phyloP scores from a whole-genome alignment of 64 coral and sea anemone genomes.

The Pocillopora verrucosa region DNA sequence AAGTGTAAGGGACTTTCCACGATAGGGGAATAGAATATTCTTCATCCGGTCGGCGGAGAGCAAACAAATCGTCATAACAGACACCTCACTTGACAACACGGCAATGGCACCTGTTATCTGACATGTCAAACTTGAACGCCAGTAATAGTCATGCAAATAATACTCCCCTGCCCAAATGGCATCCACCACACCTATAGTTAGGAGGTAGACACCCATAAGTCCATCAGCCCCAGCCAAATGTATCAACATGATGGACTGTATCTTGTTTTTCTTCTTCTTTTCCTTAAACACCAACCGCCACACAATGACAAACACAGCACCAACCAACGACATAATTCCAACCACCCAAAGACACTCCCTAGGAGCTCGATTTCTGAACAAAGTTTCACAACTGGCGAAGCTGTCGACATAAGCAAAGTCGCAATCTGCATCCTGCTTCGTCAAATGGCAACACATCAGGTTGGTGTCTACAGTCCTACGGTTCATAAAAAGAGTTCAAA shows the following conservation, averaged over 20 bases:
- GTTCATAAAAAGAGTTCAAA: not conserved
- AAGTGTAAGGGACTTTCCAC: not conserved
- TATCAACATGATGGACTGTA: constrained; percentile 1
- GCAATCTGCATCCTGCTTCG: not conserved
- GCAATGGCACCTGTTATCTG: constrained; percentile 1
- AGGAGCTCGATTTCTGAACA: not conserved
- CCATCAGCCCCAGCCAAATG: constrained; percentile 32
- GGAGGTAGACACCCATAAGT: constrained; percentile 40
- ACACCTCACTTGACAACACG: not conserved
- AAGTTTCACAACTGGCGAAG: constrained; percentile 15
- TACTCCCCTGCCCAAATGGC: constrained; percentile 26
- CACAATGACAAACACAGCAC: not conserved
- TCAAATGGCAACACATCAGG: not conserved
- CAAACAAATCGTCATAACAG: not conserved
- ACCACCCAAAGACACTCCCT: not conserved
- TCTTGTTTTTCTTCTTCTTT: not conserved
- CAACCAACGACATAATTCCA: constrained; percentile 11
- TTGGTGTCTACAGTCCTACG: not conserved
- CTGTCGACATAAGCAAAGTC: not conserved
- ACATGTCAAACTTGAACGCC: constrained; percentile 8
- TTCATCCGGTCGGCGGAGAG: not conserved
- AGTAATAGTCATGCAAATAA: constrained; percentile 22
- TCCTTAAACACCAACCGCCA: not conserved
- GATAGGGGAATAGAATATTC: not conserved
- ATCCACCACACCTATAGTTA: constrained; percentile 3